Conservation (phyloP, 2,113 vertebrate genomes). For the Brachypodius melanocephalos region DNA sequence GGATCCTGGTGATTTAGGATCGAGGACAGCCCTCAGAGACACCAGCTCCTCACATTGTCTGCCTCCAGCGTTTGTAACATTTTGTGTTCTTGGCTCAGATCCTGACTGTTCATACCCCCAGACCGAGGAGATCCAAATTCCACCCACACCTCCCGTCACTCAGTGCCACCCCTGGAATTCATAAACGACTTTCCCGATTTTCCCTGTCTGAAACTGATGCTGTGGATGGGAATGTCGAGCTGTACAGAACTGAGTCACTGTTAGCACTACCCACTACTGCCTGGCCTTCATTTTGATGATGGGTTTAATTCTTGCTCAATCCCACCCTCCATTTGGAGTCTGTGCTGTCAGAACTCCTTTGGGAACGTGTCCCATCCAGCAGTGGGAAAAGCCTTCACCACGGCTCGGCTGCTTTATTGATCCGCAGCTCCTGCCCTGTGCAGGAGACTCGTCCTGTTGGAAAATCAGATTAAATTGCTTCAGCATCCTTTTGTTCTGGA, state of each 20-base stretch:
- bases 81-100: background rate
- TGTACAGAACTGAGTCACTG: background rate
- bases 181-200: background rate
- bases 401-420: background rate
- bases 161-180: accelerated
- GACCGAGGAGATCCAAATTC: background rate
- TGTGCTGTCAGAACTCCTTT: background rate
- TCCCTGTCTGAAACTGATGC: accelerated
- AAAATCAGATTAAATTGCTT: background rate
- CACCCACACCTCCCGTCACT: background rate
- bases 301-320: background rate
- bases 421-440: background rate
- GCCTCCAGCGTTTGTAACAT: background rate
- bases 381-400: background rate
- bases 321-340: background rate
- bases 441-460: background rate
- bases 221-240: background rate
- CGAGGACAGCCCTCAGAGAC: background rate
- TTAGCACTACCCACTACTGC: background rate
- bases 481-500: background rate
- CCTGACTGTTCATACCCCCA: accelerated
- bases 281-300: background rate
- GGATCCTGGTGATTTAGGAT: background rate
- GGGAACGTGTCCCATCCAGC: background rate
- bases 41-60: background rate